Base-by-base conservation (phyloP, 2,113 vertebrate species). In the Galeopterus variegatus region DNA sequence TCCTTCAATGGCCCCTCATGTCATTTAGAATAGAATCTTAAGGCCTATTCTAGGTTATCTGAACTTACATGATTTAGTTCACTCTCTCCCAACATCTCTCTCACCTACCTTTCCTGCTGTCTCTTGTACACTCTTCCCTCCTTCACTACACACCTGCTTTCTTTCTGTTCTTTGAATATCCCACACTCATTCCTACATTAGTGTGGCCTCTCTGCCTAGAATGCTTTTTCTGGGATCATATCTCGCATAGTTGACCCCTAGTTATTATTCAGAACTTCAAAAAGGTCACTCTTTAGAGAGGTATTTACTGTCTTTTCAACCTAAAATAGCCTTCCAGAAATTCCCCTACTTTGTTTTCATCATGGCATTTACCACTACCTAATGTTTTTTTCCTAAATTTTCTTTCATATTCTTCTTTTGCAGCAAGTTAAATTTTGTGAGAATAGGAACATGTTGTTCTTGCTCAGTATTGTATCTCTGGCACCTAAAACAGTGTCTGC, bases 361-460 rank as follows among this genome's bases (percentile, higher is more conserved):
- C 33, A 52, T 28, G 14, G 48, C 21, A 58, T 19, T 56, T 87
- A 21, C 21, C 24, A 24, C 11, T 58, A 82, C 28, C 5, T 91
- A 75, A 93, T 1, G 41, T 17, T 54, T 95, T 45, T 28, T 33
- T 48, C 69, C 41, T 14, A 81, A 90, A 21, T 8, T 75, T 3
- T 28, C 69, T 31, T 62, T 69, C 24, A 56, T 28, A 45, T 62
- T 79, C 36, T 87, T 23, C 58, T 50, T 90, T 48, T 60, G 23
- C 9, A 94, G 82, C 58, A n/a, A 89, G 52, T 50, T 85, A 93
- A 23, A 56, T 79, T 97, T 70, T 86, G 13, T 80, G 58, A 94
- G 60, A 90, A 31, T 31, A 76, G 18, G 17, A 75, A 77, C 4
- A 58, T 90, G 33, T 24, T 85, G 54, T 8, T 82, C 54, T 86